Conservation (phyloP, 2,113 vertebrate species). For the Hippocampus abdominalis region DNA sequence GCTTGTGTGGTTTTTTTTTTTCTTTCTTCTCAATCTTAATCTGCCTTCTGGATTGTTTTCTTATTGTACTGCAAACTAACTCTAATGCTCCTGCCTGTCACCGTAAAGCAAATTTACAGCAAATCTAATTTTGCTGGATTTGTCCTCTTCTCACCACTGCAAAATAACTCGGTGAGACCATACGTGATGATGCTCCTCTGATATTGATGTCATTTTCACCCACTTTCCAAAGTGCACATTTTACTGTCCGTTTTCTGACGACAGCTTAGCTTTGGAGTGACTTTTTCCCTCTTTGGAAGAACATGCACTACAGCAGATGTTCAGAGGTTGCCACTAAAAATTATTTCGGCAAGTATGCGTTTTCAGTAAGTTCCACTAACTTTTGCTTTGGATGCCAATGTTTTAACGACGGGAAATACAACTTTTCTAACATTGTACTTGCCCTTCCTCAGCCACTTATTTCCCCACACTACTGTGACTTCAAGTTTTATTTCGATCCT, state of each 20-base stretch:
- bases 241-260: background rate
- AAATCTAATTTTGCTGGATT: background rate
- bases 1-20: constrained; percentile 24
- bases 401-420: constrained; percentile 33
- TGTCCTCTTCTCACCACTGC: constrained; percentile 11
- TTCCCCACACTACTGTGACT: constrained; percentile 46
- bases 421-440: constrained; percentile 45
- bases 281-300: constrained; percentile 26
- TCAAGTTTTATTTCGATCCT: constrained; percentile 31
- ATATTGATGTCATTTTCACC: background rate
- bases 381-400: constrained; percentile 20
- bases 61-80: constrained; percentile 2
- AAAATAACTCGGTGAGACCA: background rate
- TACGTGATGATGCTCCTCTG: background rate
- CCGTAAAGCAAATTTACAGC: background rate
- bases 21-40: constrained; percentile 9
- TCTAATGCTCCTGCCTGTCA: constrained; percentile 33
- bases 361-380: constrained; percentile 16
- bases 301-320: constrained; percentile 48
- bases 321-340: background rate
- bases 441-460: constrained; percentile 21
- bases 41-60: background rate
- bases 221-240: constrained; percentile 6
- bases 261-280: background rate
- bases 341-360: constrained; percentile 27